Percentiles rank a stretch among this genome's conserved stretches.
Evolutionary conservation across 2,888 invertebrate genomes (phyloP).

Genomic region (Scaeva pyrastri): DNA sequence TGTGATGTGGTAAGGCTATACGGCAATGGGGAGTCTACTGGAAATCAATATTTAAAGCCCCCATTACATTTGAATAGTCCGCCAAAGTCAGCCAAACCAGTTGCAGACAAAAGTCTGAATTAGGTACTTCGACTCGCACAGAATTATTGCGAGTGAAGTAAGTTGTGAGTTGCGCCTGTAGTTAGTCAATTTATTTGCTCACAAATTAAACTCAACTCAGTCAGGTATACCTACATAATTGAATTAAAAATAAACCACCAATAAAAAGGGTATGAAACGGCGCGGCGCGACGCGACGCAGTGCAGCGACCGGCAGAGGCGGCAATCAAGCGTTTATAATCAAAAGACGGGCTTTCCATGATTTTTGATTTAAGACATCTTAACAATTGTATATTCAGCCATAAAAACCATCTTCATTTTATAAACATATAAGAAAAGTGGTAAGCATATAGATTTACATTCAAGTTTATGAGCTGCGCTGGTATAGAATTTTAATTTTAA

Average conservation of each 20-base stretch:
- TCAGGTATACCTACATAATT: conserved; percentile 33
- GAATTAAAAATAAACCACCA: conserved; percentile 35
- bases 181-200: conserved; percentile 7
- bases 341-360: conserved; percentile 47
- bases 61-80: neutral
- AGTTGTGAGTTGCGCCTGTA: neutral
- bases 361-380: conserved; percentile 57
- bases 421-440: neutral
- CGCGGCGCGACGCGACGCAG: neutral
- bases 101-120: conserved; percentile 70
- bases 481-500: conserved; percentile 54
- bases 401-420: conserved; percentile 5
- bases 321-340: neutral
- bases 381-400: conserved; percentile 31
- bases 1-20: too few species aligned
- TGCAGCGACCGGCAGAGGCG: too few species aligned
- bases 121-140: conserved; percentile 48
- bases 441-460: conserved; percentile 14
- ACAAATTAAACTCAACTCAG: conserved; percentile 18
- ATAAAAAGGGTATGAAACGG: conserved; percentile 57
- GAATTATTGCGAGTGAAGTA: conserved; percentile 62
- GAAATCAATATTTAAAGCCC: conserved; percentile 47
- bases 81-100: too few species aligned
- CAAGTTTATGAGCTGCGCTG: conserved; percentile 54
- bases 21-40: neutral